Evolutionary conservation across 1,140 invertebrate genomes (phyloP), one percentile per base, ranked within the genome.

Genomic region (Procambarus clarkii): DNA sequence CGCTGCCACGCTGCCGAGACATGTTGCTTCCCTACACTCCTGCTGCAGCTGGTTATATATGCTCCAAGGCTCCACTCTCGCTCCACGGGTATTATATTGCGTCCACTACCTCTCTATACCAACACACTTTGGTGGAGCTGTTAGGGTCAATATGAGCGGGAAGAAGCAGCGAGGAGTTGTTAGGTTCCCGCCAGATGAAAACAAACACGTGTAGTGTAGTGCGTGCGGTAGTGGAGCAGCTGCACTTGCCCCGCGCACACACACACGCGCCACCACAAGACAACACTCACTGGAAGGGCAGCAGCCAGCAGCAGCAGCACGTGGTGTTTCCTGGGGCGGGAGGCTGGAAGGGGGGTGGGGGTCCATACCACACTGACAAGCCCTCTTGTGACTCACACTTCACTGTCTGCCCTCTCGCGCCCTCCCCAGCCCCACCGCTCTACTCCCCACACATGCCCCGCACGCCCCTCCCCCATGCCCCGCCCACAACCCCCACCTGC

Each of bases 241-340:
- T 54, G 50, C 50, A 54, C 50, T 54, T 13, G 13, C 50, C 50
- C 34, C 34, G 34, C 34, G 34, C 34, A 1, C 34, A 69, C 11
- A 74, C 69, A 74, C 69, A 71, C 69, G 7, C 69, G 24, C 69
- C 69, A 34, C 69, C 24, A 74, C 69, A 24, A 34, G 15, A 74
- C 64, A 15, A 69, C 11, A 69, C 69, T 74, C 69, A 74, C 69
- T 74, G 69, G 69, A 34, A 74, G 69, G 69, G 5, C n/a, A 74
- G 2, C 69, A 74, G 69, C 69, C 13, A 74, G 64, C 9, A 69
- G 64, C 11, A 15, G 64, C 18, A 69, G 69, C 69, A 74, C 24
- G 69, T 74, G 69, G 69, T 74, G 69, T 74, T 74, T 74, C 69
- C n/a, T 74, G 69, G 11, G 69, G 64, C 24, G 69, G 69, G n/a